A percentile compares a stretch with the other conserved stretches of the same genome.
These are phyloP conservation scores for Orthosia cruda DNA, from an alignment of 2,888 invertebrate genomes.

Conservation along the genomic window DNA sequence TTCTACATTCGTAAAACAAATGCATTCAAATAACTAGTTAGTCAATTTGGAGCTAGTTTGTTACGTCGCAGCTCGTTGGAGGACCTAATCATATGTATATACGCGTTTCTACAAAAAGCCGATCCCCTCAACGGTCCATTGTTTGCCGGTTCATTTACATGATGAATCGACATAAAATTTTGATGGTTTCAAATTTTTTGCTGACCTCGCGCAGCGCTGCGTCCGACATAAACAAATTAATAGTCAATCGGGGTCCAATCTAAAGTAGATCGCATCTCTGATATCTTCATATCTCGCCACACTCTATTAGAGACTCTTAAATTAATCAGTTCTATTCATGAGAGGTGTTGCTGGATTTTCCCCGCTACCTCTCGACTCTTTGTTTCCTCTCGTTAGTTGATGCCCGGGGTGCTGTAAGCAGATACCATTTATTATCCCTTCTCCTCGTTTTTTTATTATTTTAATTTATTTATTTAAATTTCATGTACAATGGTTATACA, in stretches of 20 bases:
- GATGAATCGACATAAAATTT: conserved; percentile 74
- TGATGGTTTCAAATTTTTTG: conserved; percentile 69
- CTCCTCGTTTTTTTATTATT: no score
- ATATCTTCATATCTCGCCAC: conserved; percentile 85
- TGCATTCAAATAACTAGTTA: conserved; percentile 33
- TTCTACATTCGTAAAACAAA: conserved; percentile 50
- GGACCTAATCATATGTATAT: conserved; percentile 37
- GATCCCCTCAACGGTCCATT: conserved; percentile 40
- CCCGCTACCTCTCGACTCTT: conserved; percentile 24
- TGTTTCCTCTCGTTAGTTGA: conserved; percentile 30
- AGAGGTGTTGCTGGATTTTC: conserved; percentile 70
- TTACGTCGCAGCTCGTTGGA: conserved; percentile 32
- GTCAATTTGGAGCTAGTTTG: conserved; percentile 22
- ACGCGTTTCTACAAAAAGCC: conserved; percentile 33
- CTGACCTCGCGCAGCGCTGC: conserved; percentile 58
- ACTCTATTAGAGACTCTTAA: conserved; percentile 79
- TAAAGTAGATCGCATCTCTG: conserved; percentile 81
- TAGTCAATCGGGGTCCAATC: conserved; percentile 85
- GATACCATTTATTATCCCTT: conserved; percentile 51
- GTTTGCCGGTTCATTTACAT: conserved; percentile 67
- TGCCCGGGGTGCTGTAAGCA: conserved; percentile 23
- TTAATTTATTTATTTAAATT: no score
- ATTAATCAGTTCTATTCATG: conserved; percentile 79
- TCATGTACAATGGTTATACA: no score
- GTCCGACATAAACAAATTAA: conserved; percentile 81